Percentiles rank a stretch among this genome's conserved stretches.
These are phyloP conservation scores for Poeciliopsis gracilis DNA, from an alignment of 2,797 vertebrate species.

Conservation along the genomic window DNA sequence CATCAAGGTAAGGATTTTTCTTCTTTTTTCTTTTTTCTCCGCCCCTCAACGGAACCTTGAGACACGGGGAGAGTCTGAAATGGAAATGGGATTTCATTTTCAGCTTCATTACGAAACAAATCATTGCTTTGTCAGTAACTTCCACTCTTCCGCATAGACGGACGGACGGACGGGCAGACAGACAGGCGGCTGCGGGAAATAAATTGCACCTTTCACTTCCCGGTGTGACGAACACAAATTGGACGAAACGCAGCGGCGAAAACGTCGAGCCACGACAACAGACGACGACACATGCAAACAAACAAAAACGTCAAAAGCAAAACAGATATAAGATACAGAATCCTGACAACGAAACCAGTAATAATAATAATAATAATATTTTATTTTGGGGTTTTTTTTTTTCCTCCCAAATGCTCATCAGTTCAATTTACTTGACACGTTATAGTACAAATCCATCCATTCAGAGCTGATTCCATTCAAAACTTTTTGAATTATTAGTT, in stretches of 20 bases:
- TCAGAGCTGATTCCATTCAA: background rate
- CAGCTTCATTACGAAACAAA: background rate
- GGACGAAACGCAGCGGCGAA: background rate
- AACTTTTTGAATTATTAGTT: too few relatives aligned
- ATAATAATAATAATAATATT: background rate
- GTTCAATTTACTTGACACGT: background rate
- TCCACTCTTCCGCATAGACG: background rate
- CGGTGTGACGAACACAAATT: background rate
- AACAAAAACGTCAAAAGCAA: background rate
- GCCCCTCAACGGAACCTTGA: background rate
- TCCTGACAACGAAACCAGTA: background rate
- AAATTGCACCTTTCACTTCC: conserved; percentile 4
- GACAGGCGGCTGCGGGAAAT: background rate
- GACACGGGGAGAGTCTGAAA: background rate
- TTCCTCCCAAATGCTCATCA: background rate
- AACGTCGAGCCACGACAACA: background rate
- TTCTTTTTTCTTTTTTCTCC: background rate
- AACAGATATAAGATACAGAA: background rate
- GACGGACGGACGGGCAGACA: background rate
- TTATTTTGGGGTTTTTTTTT: background rate
- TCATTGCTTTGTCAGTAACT: background rate
- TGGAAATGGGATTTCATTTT: conserved; percentile 1
- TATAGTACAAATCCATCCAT: background rate
- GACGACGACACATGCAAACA: background rate
- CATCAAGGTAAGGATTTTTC: background rate